phyloP scores from a whole-genome alignment of 2,888 invertebrate species.

The Poecilobothrus nobilitatus region DNA sequence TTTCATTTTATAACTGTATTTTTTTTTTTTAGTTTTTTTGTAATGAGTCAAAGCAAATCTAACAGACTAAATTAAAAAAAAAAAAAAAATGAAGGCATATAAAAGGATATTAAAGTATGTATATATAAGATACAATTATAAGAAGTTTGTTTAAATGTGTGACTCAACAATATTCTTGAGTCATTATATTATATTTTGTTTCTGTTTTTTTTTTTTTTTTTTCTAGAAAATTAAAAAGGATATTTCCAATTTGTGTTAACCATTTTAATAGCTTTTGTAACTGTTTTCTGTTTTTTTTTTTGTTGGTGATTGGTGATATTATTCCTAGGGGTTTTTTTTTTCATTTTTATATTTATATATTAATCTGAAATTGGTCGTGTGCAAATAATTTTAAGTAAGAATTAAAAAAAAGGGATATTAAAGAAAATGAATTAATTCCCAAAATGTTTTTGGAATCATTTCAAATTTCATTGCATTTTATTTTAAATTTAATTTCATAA shows the following conservation, averaged over 20 bases:
- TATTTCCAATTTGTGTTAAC: constrained; percentile 6
- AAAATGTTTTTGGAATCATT: no score
- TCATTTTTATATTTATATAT: no score
- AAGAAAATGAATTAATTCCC: no score
- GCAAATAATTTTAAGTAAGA: no score
- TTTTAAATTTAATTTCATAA: no score
- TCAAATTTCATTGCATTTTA: no score
- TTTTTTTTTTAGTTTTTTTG: not conserved
- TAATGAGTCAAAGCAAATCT: constrained; percentile 3
- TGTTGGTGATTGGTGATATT: no score
- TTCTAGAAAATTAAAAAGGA: not conserved
- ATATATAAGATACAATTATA: not conserved
- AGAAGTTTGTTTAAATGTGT: not conserved
- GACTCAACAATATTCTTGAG: not conserved
- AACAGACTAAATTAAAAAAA: not conserved
- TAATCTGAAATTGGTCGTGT: no score
- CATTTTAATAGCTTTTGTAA: not conserved
- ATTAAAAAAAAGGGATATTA: no score
- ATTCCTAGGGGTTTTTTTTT: no score
- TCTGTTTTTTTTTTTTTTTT: not conserved
- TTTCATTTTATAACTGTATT: not conserved
- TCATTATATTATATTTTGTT: not conserved
- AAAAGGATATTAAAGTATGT: not conserved
- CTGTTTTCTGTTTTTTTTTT: not conserved
- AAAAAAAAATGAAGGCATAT: not conserved